phyloP scores from a whole-genome alignment of 2,113 vertebrate species.

The Megaceryle torquata region DNA sequence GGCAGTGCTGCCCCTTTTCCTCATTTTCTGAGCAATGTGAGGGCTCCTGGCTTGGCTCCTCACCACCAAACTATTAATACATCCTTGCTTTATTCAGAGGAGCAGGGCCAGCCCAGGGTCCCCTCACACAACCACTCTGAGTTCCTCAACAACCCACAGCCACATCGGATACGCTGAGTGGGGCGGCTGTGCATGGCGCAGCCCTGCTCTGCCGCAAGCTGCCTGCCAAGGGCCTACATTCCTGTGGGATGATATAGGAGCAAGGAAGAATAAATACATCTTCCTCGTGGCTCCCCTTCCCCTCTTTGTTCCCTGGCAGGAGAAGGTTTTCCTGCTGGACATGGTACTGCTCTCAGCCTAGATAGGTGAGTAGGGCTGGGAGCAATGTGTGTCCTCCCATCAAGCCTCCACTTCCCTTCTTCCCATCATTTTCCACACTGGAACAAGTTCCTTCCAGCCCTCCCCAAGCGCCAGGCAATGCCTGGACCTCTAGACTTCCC shows the following conservation, averaged over 20 bases:
- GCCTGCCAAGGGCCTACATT: slow-evolving; percentile 62
- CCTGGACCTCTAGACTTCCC: neutral
- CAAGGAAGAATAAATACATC: slow-evolving; percentile 59
- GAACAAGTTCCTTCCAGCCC: neutral
- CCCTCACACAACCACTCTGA: rapidly evolving
- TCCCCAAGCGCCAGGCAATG: neutral
- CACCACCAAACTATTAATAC: neutral
- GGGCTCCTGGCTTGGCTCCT: neutral
- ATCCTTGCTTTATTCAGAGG: rapidly evolving
- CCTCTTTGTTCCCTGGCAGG: slow-evolving; percentile 70
- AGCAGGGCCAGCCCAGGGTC: neutral
- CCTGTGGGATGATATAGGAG: slow-evolving; percentile 66
- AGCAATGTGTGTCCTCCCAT: neutral
- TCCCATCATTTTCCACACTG: neutral
- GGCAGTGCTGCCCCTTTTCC: neutral
- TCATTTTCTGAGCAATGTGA: neutral
- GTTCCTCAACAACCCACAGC: neutral
- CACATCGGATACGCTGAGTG: neutral
- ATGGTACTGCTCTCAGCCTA: slow-evolving; percentile 72
- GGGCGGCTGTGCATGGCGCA: neutral
- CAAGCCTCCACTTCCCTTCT: neutral
- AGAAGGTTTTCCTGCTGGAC: slow-evolving; percentile 71
- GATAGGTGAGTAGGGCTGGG: slow-evolving; percentile 38
- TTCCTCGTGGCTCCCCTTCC: slow-evolving; percentile 42
- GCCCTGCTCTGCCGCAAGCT: neutral